A percentile compares a stretch with the other conserved stretches of the same genome.
Conservation (phyloP, 2,888 invertebrate species). For the Heterodera filipjevi region DNA sequence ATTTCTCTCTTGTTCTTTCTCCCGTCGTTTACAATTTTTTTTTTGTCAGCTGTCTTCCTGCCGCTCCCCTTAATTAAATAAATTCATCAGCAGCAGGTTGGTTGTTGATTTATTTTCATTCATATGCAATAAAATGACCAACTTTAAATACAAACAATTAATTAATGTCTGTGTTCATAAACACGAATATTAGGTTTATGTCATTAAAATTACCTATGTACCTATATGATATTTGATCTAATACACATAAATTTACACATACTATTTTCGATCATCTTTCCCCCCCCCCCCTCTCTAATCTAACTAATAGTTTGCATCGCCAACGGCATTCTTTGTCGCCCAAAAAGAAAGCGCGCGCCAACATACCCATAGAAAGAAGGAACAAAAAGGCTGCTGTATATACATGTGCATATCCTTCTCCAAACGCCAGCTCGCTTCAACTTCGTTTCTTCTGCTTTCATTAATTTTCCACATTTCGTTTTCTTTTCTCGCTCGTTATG, state of each 20-base stretch:
- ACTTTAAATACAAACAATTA: too few relatives aligned
- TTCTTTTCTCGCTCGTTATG: not conserved
- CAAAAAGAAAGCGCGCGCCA: not conserved
- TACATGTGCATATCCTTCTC: not conserved
- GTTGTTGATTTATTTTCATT: too few relatives aligned
- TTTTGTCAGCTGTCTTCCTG: conserved; percentile 7
- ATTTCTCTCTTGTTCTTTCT: conserved; percentile 11
- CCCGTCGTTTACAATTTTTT: not conserved
- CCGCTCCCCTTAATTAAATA: not conserved
- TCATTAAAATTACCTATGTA: too few relatives aligned
- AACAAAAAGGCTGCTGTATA: not conserved
- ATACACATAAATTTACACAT: too few relatives aligned
- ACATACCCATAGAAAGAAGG: not conserved
- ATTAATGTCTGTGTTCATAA: too few relatives aligned
- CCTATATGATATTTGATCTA: too few relatives aligned
- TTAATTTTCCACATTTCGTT: conserved; percentile 13
- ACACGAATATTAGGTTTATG: too few relatives aligned
- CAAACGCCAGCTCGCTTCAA: not conserved
- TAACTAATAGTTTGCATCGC: not conserved
- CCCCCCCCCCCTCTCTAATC: too few relatives aligned
- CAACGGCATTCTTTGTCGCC: not conserved
- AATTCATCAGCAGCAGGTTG: not conserved
- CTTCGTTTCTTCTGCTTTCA: not conserved
- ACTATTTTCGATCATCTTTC: too few relatives aligned
- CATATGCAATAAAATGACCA: not conserved